Evolutionary conservation across 2,888 invertebrate species (phyloP).

Genomic region (Drosophila acutilabella): DNA sequence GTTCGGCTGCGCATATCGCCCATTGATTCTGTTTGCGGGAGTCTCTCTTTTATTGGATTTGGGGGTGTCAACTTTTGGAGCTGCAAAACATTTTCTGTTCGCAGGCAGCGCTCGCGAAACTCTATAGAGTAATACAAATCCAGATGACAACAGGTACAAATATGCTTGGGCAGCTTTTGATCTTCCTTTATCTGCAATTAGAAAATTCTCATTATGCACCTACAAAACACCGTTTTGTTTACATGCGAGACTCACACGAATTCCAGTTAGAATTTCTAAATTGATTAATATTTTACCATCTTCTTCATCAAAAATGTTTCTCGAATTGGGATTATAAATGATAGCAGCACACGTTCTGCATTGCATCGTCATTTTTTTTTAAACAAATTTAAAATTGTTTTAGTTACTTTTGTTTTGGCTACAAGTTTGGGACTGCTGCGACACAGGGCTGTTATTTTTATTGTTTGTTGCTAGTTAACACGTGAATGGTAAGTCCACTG

Average conservation of each 20-base stretch:
- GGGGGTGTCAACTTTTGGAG: too few relatives aligned
- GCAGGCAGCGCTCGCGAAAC: constrained; percentile 43
- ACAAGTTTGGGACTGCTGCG: too few relatives aligned
- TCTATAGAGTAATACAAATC: constrained; percentile 42
- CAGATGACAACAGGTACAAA: constrained; percentile 47
- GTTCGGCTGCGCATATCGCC: too few relatives aligned
- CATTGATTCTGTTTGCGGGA: too few relatives aligned
- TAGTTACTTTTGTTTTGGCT: too few relatives aligned
- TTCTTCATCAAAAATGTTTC: neutral
- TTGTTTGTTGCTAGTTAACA: too few relatives aligned
- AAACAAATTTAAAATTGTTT: neutral
- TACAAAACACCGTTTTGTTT: neutral
- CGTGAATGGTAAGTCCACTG: too few relatives aligned
- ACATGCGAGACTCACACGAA: neutral
- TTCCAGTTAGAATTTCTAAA: neutral
- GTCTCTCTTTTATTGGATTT: too few relatives aligned
- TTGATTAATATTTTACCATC: neutral
- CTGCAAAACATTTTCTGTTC: constrained; percentile 14
- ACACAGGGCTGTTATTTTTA: too few relatives aligned
- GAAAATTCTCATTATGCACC: neutral
- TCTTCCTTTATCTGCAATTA: constrained; percentile 36
- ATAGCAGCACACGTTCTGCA: neutral
- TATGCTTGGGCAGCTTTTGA: constrained; percentile 30
- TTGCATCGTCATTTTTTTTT: neutral
- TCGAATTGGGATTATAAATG: neutral